Percentiles rank a stretch among this genome's conserved stretches.
These are phyloP conservation scores for Brachionus calyciflorus DNA, from an alignment of 1,140 invertebrate species.

Conservation along the genomic window DNA sequence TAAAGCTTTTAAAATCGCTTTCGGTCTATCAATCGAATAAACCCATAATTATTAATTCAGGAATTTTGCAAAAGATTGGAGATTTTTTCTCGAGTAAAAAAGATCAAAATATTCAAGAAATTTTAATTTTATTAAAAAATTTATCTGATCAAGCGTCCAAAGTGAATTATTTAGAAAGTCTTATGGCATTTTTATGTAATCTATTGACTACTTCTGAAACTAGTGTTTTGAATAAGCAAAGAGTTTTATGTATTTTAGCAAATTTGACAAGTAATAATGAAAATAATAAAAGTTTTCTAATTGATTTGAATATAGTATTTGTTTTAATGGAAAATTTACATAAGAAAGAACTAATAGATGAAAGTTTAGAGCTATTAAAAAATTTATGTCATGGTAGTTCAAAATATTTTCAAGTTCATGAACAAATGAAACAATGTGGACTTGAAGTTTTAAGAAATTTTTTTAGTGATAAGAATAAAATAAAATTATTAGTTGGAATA, in stretches of 20 bases:
- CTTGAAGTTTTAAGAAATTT: not conserved
- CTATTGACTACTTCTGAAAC: not conserved
- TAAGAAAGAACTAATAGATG: not conserved
- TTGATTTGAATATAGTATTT: not conserved
- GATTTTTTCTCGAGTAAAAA: not conserved
- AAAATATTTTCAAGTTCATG: not conserved
- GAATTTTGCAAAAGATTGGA: not conserved
- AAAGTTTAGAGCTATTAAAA: not conserved
- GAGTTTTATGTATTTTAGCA: not conserved
- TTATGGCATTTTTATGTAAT: not conserved
- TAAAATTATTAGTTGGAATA: not conserved
- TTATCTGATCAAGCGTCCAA: not conserved
- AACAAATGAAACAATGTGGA: not conserved
- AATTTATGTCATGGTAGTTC: not conserved
- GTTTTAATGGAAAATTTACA: slow-evolving; percentile 4
- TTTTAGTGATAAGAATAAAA: not conserved
- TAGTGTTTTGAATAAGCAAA: not conserved
- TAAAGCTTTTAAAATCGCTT: not conserved
- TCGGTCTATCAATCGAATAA: not conserved
- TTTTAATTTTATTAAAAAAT: not conserved
- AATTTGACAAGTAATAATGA: slow-evolving; percentile 3
- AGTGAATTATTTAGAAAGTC: not conserved
- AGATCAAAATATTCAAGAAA: not conserved
- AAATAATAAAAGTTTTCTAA: not conserved
- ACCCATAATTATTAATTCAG: not conserved